phyloP scores from a whole-genome alignment of 2,797 vertebrate species.

The Pangasius krempfi region DNA sequence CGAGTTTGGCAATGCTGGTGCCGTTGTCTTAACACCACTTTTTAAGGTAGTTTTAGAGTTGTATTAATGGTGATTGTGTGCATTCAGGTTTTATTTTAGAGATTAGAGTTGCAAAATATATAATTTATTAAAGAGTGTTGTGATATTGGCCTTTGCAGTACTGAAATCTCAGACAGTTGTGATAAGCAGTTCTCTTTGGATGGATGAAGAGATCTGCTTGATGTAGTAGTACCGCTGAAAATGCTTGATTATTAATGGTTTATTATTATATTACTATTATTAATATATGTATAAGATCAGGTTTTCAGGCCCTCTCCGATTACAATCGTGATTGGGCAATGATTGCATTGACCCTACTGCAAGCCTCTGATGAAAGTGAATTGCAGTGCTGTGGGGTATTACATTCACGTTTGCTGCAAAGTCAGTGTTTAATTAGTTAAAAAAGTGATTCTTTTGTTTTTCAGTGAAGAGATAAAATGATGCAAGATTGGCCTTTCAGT shows the following conservation, averaged over 20 bases:
- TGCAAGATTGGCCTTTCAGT: not conserved
- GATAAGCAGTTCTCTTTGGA: not conserved
- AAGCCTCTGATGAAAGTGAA: not conserved
- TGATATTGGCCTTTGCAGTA: not conserved
- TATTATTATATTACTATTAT: too few species aligned
- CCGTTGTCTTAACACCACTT: constrained; percentile 87
- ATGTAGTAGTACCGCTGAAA: not conserved
- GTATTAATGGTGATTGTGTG: not conserved
- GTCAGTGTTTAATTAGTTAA: not conserved
- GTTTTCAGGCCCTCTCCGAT: not conserved
- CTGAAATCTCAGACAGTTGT: not conserved
- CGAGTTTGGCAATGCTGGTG: constrained; percentile 88
- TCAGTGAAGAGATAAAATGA: not conserved
- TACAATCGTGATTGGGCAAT: not conserved
- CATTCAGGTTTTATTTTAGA: not conserved
- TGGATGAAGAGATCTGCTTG: not conserved
- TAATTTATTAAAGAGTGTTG: not conserved
- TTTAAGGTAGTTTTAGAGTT: constrained; percentile 79
- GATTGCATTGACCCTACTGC: not conserved
- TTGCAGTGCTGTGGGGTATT: not conserved
- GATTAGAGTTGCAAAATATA: not conserved
- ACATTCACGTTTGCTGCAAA: not conserved
- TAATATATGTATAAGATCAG: too few species aligned
- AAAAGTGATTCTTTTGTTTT: not conserved
- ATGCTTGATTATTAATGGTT: not conserved